Evolutionary conservation across 2,113 vertebrate genomes (phyloP), one percentile per base, ranked within the genome.

Genomic region (Neodon shergylaensis): DNA sequence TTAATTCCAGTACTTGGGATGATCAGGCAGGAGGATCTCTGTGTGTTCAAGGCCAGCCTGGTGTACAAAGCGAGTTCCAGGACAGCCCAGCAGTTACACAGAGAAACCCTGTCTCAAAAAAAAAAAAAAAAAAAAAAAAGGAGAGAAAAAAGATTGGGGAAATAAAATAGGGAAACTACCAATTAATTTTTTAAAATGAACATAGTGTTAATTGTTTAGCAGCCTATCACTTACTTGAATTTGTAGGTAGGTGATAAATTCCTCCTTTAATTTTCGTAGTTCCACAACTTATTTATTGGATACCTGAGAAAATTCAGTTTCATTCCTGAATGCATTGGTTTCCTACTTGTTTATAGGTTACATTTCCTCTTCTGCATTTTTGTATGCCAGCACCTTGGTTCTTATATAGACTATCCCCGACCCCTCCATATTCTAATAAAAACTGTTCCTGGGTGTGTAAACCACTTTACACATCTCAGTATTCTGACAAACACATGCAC

Each of bases 281-380:
- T 42, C 92, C 14, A 17, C 86, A 54, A 85, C 16, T 77, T 79
- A 28, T 24, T 73, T 96, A 22, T 79, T 86, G 10, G 49, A 47
- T 63, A 73, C n/a, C 16, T 77, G 21, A 85, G 52, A 31, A 6
- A 93, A 92, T 42, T 13, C 39, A 92, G 13, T 79, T 95, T 90
- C 58, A 85, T 42, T 21, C 28, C 39, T 82, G 21, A 92, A 90
- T 9, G 72, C 26, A 66, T 7, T 81, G 36, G 33, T 52, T 94
- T 94, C 82, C 28, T 36, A 92, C 61, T 82, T 92, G 81, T 79
- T 90, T 95, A 85, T 93, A 94, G 81, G 72, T 92, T 88, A 92
- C 93, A 98, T 94, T 88, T 95, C 49, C 17, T 93, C 10, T 90
- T 95, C n/a, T 61, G 24, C 17, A 58, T 77, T 94, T 96, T 92